Conservation (phyloP, 1,140 invertebrate species). For the Stenopsyche tienmushanensis region DNA sequence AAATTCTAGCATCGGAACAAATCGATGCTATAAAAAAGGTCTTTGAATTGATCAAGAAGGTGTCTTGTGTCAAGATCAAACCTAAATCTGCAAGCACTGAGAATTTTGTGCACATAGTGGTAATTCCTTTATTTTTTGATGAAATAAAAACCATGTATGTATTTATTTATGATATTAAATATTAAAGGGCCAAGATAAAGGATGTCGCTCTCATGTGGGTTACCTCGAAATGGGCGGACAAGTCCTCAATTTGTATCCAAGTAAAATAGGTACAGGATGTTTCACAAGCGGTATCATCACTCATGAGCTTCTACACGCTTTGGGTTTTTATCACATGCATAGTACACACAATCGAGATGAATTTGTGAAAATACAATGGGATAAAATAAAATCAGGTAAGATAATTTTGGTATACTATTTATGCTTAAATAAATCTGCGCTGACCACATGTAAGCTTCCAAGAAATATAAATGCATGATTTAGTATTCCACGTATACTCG, state of each 20-base stretch:
- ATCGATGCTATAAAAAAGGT: neutral
- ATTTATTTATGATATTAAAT: no score
- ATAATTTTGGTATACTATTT: neutral
- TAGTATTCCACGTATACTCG: neutral
- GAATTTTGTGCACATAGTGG: conserved; percentile 3
- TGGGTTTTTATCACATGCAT: conserved; percentile 75
- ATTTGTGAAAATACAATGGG: conserved; percentile 64
- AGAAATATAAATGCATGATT: neutral
- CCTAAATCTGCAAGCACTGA: neutral
- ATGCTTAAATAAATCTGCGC: neutral
- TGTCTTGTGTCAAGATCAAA: conserved; percentile 14
- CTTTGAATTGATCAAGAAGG: neutral
- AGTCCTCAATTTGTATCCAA: conserved; percentile 52
- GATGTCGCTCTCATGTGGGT: conserved; percentile 11
- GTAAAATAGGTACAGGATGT: conserved; percentile 54
- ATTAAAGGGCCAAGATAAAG: conserved; percentile 32
- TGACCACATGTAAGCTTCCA: neutral
- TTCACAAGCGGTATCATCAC: conserved; percentile 59
- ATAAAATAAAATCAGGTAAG: conserved; percentile 63
- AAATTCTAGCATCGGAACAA: conserved; percentile 1
- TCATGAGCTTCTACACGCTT: conserved; percentile 68
- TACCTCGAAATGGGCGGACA: conserved; percentile 48
- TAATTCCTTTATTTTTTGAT: neutral
- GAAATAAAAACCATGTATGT: neutral
- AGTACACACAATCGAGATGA: conserved; percentile 68